Evolutionary conservation across 2,888 invertebrate genomes (phyloP).

Genomic region (Mystacides longicornis): DNA sequence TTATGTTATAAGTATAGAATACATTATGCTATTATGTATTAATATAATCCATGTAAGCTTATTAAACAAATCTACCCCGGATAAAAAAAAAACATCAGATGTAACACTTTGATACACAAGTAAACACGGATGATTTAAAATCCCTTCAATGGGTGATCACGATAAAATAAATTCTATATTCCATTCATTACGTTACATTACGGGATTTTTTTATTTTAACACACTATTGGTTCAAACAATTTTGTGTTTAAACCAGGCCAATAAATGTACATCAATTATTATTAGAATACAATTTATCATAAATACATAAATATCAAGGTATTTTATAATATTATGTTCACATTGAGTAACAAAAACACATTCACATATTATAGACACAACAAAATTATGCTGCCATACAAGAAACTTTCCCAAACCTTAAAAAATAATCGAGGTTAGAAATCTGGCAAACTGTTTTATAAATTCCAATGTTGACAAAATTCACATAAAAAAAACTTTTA

Average conservation of each 20-base stretch:
- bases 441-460: background rate
- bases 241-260: too few relatives aligned
- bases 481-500: background rate
- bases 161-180: too few relatives aligned
- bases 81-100: background rate
- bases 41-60: background rate
- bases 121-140: too few relatives aligned
- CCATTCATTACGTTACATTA: too few relatives aligned
- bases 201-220: too few relatives aligned
- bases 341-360: background rate
- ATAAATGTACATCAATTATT: background rate
- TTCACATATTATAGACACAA: background rate
- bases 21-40: background rate
- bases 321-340: background rate
- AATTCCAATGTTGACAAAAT: background rate
- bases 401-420: background rate
- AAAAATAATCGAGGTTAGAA: background rate
- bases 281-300: background rate
- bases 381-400: too few relatives aligned
- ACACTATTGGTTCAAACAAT: too few relatives aligned
- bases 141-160: too few relatives aligned
- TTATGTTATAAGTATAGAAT: too few relatives aligned
- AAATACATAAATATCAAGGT: background rate
- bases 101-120: too few relatives aligned
- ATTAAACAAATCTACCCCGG: conserved; percentile 1